These are phyloP conservation scores for Helogale parvula DNA, from an alignment of 2,113 vertebrate species.

Conservation along the genomic window DNA sequence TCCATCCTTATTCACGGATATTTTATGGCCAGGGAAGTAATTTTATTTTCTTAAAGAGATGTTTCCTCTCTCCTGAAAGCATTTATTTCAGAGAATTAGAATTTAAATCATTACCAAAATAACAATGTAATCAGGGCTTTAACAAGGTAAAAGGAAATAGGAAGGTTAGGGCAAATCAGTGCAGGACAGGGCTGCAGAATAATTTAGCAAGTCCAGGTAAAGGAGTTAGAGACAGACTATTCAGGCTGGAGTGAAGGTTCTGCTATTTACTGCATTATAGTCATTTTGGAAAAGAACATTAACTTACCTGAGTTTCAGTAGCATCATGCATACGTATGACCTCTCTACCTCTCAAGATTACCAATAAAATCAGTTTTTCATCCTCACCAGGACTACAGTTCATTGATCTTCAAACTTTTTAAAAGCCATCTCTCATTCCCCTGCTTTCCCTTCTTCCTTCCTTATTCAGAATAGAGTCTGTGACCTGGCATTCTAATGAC, in stretches of 20 bases:
- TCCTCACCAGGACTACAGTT: neutral
- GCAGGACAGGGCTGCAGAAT: neutral
- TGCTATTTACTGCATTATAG: neutral
- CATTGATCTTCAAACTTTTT: neutral
- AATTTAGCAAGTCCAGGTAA: neutral
- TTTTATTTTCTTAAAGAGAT: neutral
- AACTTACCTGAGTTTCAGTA: neutral
- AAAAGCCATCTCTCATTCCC: neutral
- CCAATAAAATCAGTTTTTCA: neutral
- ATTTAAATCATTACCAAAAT: neutral
- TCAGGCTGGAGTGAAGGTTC: neutral
- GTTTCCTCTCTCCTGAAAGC: neutral
- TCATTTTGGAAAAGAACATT: neutral
- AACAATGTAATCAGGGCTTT: neutral
- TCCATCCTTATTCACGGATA: neutral
- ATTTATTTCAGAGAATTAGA: neutral
- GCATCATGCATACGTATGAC: neutral
- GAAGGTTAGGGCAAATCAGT: neutral
- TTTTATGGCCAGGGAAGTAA: neutral
- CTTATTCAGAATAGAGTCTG: neutral
- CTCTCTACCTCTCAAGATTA: neutral
- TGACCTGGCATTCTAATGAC: neutral
- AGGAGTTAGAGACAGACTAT: neutral
- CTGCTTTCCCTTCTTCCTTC: neutral
- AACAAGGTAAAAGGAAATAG: neutral